These are phyloP conservation scores for Lasiurus cinereus DNA, from an alignment of 2,113 vertebrate genomes.

Conservation along the genomic window DNA sequence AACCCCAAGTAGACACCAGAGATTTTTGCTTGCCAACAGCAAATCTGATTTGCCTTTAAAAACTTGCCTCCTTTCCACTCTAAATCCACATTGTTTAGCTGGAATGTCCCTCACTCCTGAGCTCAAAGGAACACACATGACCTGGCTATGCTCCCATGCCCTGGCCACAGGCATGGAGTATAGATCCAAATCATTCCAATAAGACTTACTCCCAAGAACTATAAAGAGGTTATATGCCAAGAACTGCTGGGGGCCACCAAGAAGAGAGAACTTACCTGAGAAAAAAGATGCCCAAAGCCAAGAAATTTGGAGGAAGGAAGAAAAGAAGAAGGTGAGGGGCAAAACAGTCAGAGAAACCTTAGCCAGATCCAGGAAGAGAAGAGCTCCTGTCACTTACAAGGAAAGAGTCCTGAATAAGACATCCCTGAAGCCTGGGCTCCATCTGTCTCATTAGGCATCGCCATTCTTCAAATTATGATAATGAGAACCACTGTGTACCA, in stretches of 20 bases:
- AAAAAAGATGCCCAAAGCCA: neutral
- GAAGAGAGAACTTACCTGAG: neutral
- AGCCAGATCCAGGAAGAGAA: neutral
- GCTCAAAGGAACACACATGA: neutral
- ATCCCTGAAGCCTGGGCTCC: neutral
- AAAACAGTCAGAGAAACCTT: neutral
- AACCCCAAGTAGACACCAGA: neutral
- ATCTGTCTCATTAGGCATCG: neutral
- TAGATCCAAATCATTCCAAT: neutral
- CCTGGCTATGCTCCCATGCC: neutral
- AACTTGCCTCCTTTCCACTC: neutral
- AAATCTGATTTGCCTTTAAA: neutral
- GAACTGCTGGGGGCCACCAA: too few species aligned
- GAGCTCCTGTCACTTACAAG: neutral
- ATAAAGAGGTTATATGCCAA: neutral
- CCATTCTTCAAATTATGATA: neutral
- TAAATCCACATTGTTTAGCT: neutral
- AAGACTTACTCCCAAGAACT: neutral
- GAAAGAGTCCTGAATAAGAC: neutral
- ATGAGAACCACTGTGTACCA: fast-evolving
- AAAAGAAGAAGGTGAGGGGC: neutral
- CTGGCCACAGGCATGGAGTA: neutral
- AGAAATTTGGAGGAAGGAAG: neutral
- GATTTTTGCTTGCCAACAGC: neutral
- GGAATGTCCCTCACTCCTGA: neutral